Percentiles rank a stretch among this genome's conserved stretches.
Evolutionary conservation across 2,113 vertebrate genomes (phyloP).

Genomic region (Bettongia penicillata): DNA sequence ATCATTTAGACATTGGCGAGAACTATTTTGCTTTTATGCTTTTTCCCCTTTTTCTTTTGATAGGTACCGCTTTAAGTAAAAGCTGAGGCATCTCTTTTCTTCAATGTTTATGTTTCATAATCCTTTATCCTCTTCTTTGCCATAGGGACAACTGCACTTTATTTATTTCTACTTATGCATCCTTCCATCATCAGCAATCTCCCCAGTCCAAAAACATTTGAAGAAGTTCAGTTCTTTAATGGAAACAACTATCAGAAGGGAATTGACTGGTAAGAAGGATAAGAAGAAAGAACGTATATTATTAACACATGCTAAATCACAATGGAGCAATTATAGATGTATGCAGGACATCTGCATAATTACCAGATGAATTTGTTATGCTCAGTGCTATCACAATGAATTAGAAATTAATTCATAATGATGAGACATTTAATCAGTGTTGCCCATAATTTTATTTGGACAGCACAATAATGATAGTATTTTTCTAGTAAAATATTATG

Average conservation of each 20-base stretch:
- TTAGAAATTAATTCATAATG: conserved; percentile 75
- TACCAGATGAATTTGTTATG: conserved; percentile 74
- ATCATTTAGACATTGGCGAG: not conserved
- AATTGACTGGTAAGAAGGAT: conserved; percentile 94
- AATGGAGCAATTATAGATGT: conserved; percentile 70
- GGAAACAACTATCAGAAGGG: conserved; percentile 99
- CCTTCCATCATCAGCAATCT: conserved; percentile 97
- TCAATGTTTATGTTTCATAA: conserved; percentile 35
- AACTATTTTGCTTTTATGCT: not conserved
- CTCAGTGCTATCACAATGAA: conserved; percentile 65
- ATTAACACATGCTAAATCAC: conserved; percentile 65
- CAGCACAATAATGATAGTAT: conserved; percentile 62
- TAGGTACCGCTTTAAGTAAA: not conserved
- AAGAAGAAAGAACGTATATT: conserved; percentile 64
- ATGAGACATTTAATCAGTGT: conserved; percentile 73
- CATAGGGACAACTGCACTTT: conserved; percentile 97
- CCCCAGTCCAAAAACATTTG: conserved; percentile 95
- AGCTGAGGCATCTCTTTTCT: not conserved
- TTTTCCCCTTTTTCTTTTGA: not conserved
- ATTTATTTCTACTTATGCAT: conserved; percentile 99
- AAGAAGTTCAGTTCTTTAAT: conserved; percentile 99
- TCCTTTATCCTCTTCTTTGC: conserved; percentile 56
- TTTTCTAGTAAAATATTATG: conserved; percentile 67
- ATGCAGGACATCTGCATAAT: conserved; percentile 66
- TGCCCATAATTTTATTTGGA: conserved; percentile 75